Evolutionary conservation across 2,888 invertebrate genomes (phyloP).

Genomic region (Lasioglossum marginatum): DNA sequence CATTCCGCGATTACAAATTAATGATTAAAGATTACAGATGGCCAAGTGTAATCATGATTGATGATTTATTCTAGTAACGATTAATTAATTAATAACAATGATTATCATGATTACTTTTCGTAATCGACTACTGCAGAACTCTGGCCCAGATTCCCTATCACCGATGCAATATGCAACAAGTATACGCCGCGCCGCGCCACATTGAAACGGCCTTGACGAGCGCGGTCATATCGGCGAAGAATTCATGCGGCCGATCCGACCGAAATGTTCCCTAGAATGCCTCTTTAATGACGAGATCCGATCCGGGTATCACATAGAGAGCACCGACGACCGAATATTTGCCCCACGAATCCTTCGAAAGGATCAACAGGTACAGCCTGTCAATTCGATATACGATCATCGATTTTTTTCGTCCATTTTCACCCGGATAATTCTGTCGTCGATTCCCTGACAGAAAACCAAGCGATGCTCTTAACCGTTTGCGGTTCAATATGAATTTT

Average conservation of each 20-base stretch:
- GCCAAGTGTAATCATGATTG: no score
- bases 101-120: no score
- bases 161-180: slow-evolving; percentile 50
- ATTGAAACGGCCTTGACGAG: background rate
- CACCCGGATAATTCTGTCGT: background rate
- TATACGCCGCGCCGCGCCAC: slow-evolving; percentile 24
- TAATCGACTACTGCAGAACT: background rate
- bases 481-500: no score
- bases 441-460: background rate
- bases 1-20: background rate
- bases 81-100: no score
- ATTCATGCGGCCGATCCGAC: background rate
- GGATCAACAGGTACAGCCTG: slow-evolving; percentile 3
- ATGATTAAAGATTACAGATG: no score
- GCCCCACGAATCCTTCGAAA: background rate
- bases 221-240: background rate
- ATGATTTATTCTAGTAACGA: no score
- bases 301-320: background rate
- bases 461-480: background rate
- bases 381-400: background rate
- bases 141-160: slow-evolving; percentile 22
- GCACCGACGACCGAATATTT: background rate
- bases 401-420: background rate
- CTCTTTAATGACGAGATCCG: background rate
- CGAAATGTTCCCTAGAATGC: background rate